These are phyloP conservation scores for Ennomos fuscantarius DNA, from an alignment of 2,888 invertebrate genomes.

Conservation along the genomic window DNA sequence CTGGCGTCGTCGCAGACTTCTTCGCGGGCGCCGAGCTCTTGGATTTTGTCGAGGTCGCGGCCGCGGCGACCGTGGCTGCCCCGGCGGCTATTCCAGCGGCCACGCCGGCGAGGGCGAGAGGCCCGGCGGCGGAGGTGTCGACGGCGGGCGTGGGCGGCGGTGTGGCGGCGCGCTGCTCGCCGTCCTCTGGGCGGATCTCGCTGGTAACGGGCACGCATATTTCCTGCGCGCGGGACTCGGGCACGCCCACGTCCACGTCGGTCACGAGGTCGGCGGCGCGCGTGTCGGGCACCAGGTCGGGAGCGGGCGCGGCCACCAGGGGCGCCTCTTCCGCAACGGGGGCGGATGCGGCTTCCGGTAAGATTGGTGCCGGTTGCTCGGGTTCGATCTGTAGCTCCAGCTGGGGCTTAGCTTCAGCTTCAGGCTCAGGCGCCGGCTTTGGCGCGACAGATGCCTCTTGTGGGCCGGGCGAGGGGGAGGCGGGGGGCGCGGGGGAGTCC, in stretches of 20 bases:
- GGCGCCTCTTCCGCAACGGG: slow-evolving; percentile 27
- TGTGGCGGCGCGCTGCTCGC: slow-evolving; percentile 49
- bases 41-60: slow-evolving; percentile 40
- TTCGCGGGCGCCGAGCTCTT: slow-evolving; percentile 46
- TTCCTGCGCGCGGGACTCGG: slow-evolving; percentile 76
- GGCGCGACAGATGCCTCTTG: slow-evolving; percentile 3
- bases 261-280: slow-evolving; percentile 66
- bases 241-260: slow-evolving; percentile 71
- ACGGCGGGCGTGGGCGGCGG: slow-evolving; percentile 54
- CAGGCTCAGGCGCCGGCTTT: neutral
- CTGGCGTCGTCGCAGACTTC: slow-evolving; percentile 55
- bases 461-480: slow-evolving; percentile 18
- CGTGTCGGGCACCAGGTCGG: slow-evolving; percentile 68
- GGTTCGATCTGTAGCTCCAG: neutral
- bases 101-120: slow-evolving; percentile 53
- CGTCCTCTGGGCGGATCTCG: slow-evolving; percentile 68
- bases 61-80: slow-evolving; percentile 38
- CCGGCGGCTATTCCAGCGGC: slow-evolving; percentile 49
- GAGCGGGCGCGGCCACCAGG: slow-evolving; percentile 53
- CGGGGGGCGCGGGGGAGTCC: slow-evolving; percentile 26
- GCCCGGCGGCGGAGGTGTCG: slow-evolving; percentile 52
- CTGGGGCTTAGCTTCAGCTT: neutral
- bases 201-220: slow-evolving; percentile 77
- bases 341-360: slow-evolving; percentile 52
- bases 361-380: slow-evolving; percentile 40